Percentiles rank a stretch among this genome's conserved stretches.
phyloP scores from a whole-genome alignment of 2,888 invertebrate genomes.

The Pogonocherus hispidulus region DNA sequence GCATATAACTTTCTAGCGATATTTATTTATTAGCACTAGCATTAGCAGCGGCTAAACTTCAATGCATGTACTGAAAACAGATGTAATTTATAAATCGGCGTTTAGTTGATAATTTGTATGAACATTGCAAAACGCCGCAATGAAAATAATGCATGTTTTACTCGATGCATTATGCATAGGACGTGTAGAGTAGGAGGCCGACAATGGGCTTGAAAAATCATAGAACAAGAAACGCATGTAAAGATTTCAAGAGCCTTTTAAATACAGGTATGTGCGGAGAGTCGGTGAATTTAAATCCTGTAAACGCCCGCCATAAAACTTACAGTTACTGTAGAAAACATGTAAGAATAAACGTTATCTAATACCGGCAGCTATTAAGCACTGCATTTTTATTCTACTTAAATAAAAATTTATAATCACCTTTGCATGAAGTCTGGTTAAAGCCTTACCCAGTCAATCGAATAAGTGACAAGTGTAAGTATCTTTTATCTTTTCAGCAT shows the following conservation, averaged over 20 bases:
- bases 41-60: slow-evolving; percentile 47
- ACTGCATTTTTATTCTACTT: no score
- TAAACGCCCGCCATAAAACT: slow-evolving; percentile 34
- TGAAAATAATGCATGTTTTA: slow-evolving; percentile 50
- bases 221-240: slow-evolving; percentile 46
- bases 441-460: no score
- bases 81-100: slow-evolving; percentile 55
- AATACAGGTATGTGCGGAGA: slow-evolving; percentile 37
- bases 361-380: not conserved
- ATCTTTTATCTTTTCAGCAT: no score
- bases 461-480: no score
- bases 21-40: slow-evolving; percentile 46
- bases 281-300: slow-evolving; percentile 42
- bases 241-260: slow-evolving; percentile 46
- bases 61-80: slow-evolving; percentile 50
- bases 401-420: no score
- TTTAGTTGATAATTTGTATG: slow-evolving; percentile 57
- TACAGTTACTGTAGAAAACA: not conserved
- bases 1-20: no score
- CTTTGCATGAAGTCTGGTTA: no score
- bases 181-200: slow-evolving; percentile 52
- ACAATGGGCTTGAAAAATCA: slow-evolving; percentile 48
- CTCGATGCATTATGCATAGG: slow-evolving; percentile 52
- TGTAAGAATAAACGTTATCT: not conserved
- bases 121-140: slow-evolving; percentile 49